Percentiles rank a stretch among this genome's conserved stretches.
Evolutionary conservation across 2,888 invertebrate species (phyloP).

Genomic region (Poecilus cupreus): DNA sequence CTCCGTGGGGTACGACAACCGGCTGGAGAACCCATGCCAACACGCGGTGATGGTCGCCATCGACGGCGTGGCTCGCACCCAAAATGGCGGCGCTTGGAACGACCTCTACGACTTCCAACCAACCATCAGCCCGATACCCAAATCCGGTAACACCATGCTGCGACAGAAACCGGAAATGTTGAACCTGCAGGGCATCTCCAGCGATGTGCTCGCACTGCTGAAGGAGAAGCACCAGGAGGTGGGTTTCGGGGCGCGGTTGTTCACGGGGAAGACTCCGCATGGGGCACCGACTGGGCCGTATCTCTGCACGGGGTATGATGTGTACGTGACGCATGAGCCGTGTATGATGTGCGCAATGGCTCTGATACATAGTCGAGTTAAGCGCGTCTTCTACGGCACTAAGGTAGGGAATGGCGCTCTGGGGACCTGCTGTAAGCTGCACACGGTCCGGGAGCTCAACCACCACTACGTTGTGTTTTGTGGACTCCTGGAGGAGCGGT

Average conservation of each 20-base stretch:
- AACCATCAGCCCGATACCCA: constrained; percentile 37
- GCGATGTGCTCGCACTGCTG: constrained; percentile 70
- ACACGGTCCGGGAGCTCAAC: constrained; percentile 86
- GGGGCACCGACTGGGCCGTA: constrained; percentile 79
- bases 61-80: constrained; percentile 88
- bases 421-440: constrained; percentile 83
- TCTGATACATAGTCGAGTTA: constrained; percentile 90
- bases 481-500: constrained; percentile 74
- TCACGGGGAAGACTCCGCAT: constrained; percentile 68
- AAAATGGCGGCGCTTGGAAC: constrained; percentile 86
- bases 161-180: constrained; percentile 57
- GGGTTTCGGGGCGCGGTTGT: constrained; percentile 74
- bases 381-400: constrained; percentile 85
- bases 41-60: constrained; percentile 91
- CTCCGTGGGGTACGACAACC: constrained; percentile 79
- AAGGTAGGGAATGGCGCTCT: constrained; percentile 81
- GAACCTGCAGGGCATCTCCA: constrained; percentile 72
- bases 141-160: constrained; percentile 55
- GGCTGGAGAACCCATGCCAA: constrained; percentile 80
- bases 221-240: constrained; percentile 69
- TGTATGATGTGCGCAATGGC: constrained; percentile 98
- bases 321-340: constrained; percentile 89
- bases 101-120: constrained; percentile 52
- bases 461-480: constrained; percentile 94
- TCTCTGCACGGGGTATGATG: constrained; percentile 90